Evolutionary conservation across 2,888 invertebrate species (phyloP).

Genomic region (Ophioninae sp.): DNA sequence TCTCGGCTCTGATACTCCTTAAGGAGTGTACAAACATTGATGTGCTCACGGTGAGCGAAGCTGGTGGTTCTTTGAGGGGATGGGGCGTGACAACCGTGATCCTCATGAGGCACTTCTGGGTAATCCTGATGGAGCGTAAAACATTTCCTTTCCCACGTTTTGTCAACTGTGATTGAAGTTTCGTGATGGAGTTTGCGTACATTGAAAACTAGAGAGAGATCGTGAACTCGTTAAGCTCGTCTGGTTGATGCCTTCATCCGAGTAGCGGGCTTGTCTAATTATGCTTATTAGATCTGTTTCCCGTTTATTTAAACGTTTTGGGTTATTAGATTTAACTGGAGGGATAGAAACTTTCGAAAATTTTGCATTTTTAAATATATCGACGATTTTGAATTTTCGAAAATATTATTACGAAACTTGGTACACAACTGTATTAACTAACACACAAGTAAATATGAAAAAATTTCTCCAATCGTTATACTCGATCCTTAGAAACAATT

Average conservation of each 20-base stretch:
- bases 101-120: slow-evolving; percentile 27
- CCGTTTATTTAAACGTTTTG: too few relatives aligned
- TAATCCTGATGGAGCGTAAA: slow-evolving; percentile 37
- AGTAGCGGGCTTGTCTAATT: neutral
- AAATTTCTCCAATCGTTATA: too few relatives aligned
- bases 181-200: neutral
- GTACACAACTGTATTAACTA: too few relatives aligned
- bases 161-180: neutral
- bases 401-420: too few relatives aligned
- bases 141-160: slow-evolving; percentile 3
- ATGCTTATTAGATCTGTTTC: too few relatives aligned
- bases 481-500: too few relatives aligned
- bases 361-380: too few relatives aligned
- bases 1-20: neutral
- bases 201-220: neutral
- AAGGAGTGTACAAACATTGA: slow-evolving; percentile 1
- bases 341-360: too few relatives aligned
- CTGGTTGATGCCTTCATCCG: neutral
- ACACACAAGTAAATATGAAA: too few relatives aligned
- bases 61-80: slow-evolving; percentile 4
- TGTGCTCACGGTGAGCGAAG: neutral
- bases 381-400: too few relatives aligned
- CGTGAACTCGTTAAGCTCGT: slow-evolving; percentile 1
- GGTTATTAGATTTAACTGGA: too few relatives aligned
- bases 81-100: neutral